Evolutionary conservation across 2,888 invertebrate genomes (phyloP), one percentile per base, ranked within the genome.

Genomic region (Cancer borealis): DNA sequence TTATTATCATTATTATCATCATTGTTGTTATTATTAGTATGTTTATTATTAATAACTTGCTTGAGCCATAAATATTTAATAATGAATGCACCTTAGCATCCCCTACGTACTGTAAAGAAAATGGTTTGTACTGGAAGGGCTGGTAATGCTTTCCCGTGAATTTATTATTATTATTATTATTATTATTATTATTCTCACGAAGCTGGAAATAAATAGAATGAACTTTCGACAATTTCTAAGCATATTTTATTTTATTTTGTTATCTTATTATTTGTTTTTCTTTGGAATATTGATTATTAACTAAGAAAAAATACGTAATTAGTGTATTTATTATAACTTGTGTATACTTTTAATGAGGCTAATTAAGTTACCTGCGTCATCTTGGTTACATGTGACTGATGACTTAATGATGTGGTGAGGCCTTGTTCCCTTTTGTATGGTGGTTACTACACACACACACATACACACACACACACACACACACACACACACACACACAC

Each of bases 391-490:
- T 21, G n/a, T 4, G n/a, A 66, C n/a, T 66, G 66, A 21, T 66
- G 66, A 66, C 66, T 66, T 54, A 3, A 54, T 54, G 54, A n/a
- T 21, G 66, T n/a, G 21, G 3, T 66, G 54, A n/a, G n/a, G 66
- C n/a, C 66, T 66, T 66, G 66, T 66, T 17, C 54, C 3, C 12
- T 17, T 54, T 54, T 54, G 54, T 54, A 54, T 54, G 54, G 12
- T 17, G 54, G 54, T 14, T 17, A 17, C 54, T 54, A 66, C n/a
- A 66, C n/a, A 66, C n/a, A 66, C n/a, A 66, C 66, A 66, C 66
- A n/a, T n/a, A 66, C 66, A 66, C 66, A 66, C 66, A 66, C 66
- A 66, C 66, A n/a, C 66, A 66, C 66, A n/a, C 66, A n/a, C 54
- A 54, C 54, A 54, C 54, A 54, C 54, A 54, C 54, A 54, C 54